A percentile compares a stretch with the other conserved stretches of the same genome.
Conservation (phyloP, 2,888 invertebrate species). For the Heliconius hortense region DNA sequence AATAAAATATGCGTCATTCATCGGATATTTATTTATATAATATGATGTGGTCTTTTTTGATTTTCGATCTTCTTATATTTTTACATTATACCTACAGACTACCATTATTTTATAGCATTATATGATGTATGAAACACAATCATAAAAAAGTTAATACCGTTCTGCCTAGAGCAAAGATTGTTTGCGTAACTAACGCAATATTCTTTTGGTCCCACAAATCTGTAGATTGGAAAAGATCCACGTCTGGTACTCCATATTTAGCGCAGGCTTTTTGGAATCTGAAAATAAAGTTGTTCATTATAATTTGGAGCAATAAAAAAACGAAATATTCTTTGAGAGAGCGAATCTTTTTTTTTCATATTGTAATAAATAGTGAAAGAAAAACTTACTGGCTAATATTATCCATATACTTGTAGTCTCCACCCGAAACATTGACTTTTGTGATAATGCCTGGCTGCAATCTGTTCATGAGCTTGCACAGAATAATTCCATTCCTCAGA, state of each 20-base stretch:
- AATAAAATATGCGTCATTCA: neutral
- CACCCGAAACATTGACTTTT: slow-evolving; percentile 91
- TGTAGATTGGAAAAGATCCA: slow-evolving; percentile 94
- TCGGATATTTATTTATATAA: too few species aligned
- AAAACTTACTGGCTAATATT: slow-evolving; percentile 92
- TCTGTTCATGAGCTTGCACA: slow-evolving; percentile 95
- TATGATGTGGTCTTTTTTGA: too few species aligned
- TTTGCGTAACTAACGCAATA: slow-evolving; percentile 92
- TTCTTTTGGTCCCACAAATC: slow-evolving; percentile 96
- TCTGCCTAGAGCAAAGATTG: slow-evolving; percentile 93
- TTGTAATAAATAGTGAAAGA: neutral
- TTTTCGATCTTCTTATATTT: too few species aligned
- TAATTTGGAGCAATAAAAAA: slow-evolving; percentile 18
- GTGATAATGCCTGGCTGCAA: slow-evolving; percentile 91
- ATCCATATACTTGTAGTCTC: slow-evolving; percentile 98
- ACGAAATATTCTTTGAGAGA: neutral
- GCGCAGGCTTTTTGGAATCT: slow-evolving; percentile 92
- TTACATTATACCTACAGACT: too few species aligned
- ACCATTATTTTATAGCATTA: neutral
- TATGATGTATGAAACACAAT: neutral
- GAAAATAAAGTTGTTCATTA: slow-evolving; percentile 46
- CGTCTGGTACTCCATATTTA: slow-evolving; percentile 91
- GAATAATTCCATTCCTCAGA: slow-evolving; percentile 90
- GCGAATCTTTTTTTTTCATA: neutral
- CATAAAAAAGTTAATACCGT: slow-evolving; percentile 80